Evolutionary conservation across 2,888 invertebrate genomes (phyloP).

Genomic region (Diaprepes abbreviatus): DNA sequence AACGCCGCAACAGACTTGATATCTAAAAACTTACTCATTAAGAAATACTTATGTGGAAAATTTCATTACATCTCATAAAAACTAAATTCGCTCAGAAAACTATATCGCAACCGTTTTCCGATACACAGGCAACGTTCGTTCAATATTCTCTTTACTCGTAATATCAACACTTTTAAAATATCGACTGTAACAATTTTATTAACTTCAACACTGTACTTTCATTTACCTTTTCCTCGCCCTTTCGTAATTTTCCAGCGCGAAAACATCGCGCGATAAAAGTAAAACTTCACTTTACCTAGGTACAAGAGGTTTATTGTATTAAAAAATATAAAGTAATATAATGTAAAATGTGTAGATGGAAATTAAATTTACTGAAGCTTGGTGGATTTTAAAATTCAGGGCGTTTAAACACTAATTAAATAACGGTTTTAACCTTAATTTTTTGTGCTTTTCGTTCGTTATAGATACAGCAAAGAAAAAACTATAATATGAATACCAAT

Average conservation of each 20-base stretch:
- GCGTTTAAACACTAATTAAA: not conserved
- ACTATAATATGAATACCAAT: too few relatives aligned
- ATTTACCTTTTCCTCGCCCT: slow-evolving; percentile 46
- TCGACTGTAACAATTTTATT: slow-evolving; percentile 40
- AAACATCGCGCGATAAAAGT: slow-evolving; percentile 38
- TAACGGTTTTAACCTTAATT: too few relatives aligned
- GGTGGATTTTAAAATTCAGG: not conserved
- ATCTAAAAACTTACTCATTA: too few relatives aligned
- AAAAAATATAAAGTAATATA: slow-evolving; percentile 31
- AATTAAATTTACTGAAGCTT: not conserved
- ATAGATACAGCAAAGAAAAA: too few relatives aligned
- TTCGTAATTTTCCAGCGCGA: slow-evolving; percentile 40
- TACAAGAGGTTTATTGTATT: slow-evolving; percentile 8
- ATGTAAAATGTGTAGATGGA: not conserved
- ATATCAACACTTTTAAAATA: slow-evolving; percentile 44
- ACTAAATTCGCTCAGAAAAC: slow-evolving; percentile 3
- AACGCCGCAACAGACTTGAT: too few relatives aligned
- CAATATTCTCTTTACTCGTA: slow-evolving; percentile 16
- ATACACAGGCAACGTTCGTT: slow-evolving; percentile 22
- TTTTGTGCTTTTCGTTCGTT: too few relatives aligned
- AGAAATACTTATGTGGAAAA: too few relatives aligned
- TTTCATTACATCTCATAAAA: not conserved
- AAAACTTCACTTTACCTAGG: slow-evolving; percentile 1
- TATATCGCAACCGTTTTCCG: slow-evolving; percentile 21
- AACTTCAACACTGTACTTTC: slow-evolving; percentile 43